Evolutionary conservation across 2,113 vertebrate genomes (phyloP).

Genomic region (Numida meleagris): DNA sequence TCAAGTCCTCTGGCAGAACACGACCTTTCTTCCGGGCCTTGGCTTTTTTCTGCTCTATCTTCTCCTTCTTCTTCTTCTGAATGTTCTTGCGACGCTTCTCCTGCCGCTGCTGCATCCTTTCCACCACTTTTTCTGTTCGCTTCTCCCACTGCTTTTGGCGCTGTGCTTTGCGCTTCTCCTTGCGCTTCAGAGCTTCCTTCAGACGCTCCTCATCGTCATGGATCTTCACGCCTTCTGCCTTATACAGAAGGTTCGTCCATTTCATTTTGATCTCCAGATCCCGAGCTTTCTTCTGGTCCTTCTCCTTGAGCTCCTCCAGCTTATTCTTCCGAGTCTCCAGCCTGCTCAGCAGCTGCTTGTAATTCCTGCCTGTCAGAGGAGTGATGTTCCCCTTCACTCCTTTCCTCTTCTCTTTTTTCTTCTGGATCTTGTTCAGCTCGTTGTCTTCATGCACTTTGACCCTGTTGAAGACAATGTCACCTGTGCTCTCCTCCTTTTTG

Average conservation of each 20-base stretch:
- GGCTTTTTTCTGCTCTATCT: conserved; percentile 83
- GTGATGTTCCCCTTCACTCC: conserved; percentile 86
- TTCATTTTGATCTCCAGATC: conserved; percentile 87
- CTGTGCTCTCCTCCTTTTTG: conserved; percentile 42
- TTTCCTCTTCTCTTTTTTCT: conserved; percentile 82
- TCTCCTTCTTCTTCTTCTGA: conserved; percentile 79
- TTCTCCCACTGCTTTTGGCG: conserved; percentile 82
- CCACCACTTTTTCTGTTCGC: conserved; percentile 78
- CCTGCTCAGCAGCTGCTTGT: conserved; percentile 90
- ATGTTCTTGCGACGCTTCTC: conserved; percentile 89
- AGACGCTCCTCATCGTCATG: conserved; percentile 87
- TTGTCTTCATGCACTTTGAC: conserved; percentile 80
- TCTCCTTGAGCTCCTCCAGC: conserved; percentile 85
- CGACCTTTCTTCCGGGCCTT: conserved; percentile 88
- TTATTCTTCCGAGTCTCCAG: conserved; percentile 83
- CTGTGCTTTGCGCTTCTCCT: conserved; percentile 83
- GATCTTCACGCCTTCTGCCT: conserved; percentile 90
- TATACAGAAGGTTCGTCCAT: conserved; percentile 93
- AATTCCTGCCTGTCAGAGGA: conserved; percentile 91
- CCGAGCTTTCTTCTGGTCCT: conserved; percentile 80
- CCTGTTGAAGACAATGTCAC: conserved; percentile 85
- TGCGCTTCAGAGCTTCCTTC: conserved; percentile 85
- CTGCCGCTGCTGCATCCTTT: conserved; percentile 90
- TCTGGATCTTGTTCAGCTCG: conserved; percentile 77
- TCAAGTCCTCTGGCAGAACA: conserved; percentile 88